These are phyloP conservation scores for Dynastes maya DNA, from an alignment of 2,888 invertebrate species.

Conservation along the genomic window DNA sequence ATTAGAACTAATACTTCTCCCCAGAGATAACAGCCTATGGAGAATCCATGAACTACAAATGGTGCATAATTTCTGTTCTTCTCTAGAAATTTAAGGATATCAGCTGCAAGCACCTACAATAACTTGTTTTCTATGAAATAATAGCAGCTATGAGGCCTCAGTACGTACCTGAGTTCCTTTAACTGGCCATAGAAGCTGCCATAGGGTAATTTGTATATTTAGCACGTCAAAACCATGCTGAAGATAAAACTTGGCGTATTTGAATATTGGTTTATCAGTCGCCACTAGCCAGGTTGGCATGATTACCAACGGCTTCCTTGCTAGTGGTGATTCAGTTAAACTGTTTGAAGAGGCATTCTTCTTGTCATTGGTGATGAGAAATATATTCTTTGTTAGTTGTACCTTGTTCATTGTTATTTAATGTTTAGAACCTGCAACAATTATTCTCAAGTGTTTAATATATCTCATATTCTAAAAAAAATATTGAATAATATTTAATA, in stretches of 20 bases:
- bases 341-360: not conserved
- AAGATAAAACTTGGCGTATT: constrained; percentile 34
- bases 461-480: too few relatives aligned
- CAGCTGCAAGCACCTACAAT: constrained; percentile 24
- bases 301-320: constrained; percentile 24
- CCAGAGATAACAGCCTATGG: constrained; percentile 37
- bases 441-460: not conserved
- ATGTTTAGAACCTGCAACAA: not conserved
- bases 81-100: constrained; percentile 35
- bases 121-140: not conserved
- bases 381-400: constrained; percentile 20
- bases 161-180: constrained; percentile 21
- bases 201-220: constrained; percentile 23
- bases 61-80: constrained; percentile 5
- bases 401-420: not conserved
- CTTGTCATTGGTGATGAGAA: constrained; percentile 19
- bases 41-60: constrained; percentile 30
- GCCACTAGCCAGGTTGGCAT: constrained; percentile 41
- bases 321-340: not conserved
- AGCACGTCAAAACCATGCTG: constrained; percentile 22
- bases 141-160: not conserved
- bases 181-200: constrained; percentile 32
- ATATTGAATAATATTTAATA: too few relatives aligned
- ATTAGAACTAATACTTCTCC: constrained; percentile 27
- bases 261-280: constrained; percentile 23